Evolutionary conservation across 2,113 vertebrate genomes (phyloP).

Genomic region (Procavia capensis): DNA sequence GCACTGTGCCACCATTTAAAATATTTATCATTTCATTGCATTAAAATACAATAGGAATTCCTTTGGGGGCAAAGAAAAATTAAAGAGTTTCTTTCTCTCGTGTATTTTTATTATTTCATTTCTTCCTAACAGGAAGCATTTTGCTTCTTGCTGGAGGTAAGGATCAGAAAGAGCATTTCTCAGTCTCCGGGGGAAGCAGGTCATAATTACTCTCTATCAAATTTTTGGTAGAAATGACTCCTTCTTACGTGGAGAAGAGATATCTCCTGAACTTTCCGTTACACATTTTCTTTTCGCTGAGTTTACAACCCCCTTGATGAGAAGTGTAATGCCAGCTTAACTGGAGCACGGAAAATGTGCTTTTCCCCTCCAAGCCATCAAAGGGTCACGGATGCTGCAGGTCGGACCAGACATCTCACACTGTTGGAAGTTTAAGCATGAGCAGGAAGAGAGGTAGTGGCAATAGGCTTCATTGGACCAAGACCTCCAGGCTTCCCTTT

Average conservation of each 20-base stretch:
- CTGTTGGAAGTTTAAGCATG: background rate
- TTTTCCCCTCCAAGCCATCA: background rate
- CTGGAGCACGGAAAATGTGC: slow-evolving; percentile 34
- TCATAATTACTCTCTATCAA: slow-evolving; percentile 29
- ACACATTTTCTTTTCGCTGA: slow-evolving; percentile 45
- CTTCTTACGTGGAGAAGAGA: background rate
- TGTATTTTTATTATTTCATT: background rate
- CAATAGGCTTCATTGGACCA: background rate
- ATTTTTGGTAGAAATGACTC: slow-evolving; percentile 32
- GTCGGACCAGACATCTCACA: background rate
- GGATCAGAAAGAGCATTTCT: slow-evolving; percentile 31
- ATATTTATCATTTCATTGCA: slow-evolving; percentile 49
- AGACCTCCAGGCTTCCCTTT: background rate
- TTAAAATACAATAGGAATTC: slow-evolving; percentile 50
- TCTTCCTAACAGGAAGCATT: slow-evolving; percentile 26
- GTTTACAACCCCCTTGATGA: slow-evolving; percentile 30
- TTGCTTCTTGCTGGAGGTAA: slow-evolving; percentile 54
- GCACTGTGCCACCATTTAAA: background rate
- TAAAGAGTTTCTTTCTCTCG: slow-evolving; percentile 24
- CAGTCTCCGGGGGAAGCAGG: background rate
- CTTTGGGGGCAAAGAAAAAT: slow-evolving; percentile 26
- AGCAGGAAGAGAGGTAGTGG: background rate
- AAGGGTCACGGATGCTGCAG: fast-evolving
- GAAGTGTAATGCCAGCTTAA: slow-evolving; percentile 18
- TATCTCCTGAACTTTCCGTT: slow-evolving; percentile 30